phyloP scores from a whole-genome alignment of 2,888 invertebrate genomes.

The Acleris cristana region DNA sequence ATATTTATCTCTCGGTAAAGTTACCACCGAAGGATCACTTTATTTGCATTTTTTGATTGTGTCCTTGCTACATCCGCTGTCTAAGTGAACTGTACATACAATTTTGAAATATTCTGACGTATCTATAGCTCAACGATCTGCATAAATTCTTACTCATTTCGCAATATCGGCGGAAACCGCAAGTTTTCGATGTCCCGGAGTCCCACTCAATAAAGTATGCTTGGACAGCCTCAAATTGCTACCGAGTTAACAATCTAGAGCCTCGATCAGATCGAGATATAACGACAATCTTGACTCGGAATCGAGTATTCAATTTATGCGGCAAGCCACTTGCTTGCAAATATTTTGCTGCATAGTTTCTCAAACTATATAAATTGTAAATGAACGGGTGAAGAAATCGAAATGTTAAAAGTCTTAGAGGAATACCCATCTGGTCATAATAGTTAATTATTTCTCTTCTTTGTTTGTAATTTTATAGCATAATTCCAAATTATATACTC shows the following conservation, averaged over 20 bases:
- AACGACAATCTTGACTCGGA: slow-evolving; percentile 54
- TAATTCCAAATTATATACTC: no score
- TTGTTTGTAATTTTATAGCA: no score
- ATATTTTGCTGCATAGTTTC: slow-evolving; percentile 54
- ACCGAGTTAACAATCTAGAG: slow-evolving; percentile 64
- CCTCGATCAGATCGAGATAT: slow-evolving; percentile 58
- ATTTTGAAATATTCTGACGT: slow-evolving; percentile 16
- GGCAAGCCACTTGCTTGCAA: slow-evolving; percentile 59
- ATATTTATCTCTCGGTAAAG: no score
- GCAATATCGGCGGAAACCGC: slow-evolving; percentile 56
- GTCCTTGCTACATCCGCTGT: no score
- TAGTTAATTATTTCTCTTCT: neutral
- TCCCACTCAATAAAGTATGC: slow-evolving; percentile 58
- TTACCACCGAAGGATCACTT: no score
- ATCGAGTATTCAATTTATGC: slow-evolving; percentile 63
- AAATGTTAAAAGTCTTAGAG: slow-evolving; percentile 19
- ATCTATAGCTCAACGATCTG: slow-evolving; percentile 61
- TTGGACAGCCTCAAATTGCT: slow-evolving; percentile 64
- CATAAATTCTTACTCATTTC: slow-evolving; percentile 67
- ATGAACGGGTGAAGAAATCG: slow-evolving; percentile 8
- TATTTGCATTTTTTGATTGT: no score
- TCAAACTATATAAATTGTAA: slow-evolving; percentile 40
- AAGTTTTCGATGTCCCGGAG: slow-evolving; percentile 48
- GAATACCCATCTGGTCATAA: neutral
- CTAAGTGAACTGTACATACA: no score